Evolutionary conservation across 1,140 invertebrate species (phyloP).

Genomic region (Cyclargus thomasi): DNA sequence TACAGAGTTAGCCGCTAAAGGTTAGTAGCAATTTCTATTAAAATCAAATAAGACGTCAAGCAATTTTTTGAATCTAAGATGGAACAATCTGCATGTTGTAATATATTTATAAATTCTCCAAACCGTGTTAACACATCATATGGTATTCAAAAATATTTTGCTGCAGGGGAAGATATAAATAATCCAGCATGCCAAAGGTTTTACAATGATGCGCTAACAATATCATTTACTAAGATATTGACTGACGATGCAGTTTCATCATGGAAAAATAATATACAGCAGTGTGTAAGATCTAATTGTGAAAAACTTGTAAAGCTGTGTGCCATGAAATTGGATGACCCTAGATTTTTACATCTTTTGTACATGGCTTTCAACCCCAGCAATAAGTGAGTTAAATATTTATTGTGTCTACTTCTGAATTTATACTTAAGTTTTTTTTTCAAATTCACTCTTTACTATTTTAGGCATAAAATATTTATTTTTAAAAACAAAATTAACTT

Average conservation of each 20-base stretch:
- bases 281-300: conserved; percentile 95
- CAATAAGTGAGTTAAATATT: conserved; percentile 83
- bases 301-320: conserved; percentile 93
- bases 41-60: background rate
- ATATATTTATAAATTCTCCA: too few relatives aligned
- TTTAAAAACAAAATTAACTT: too few relatives aligned
- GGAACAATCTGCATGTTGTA: too few relatives aligned
- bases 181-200: conserved; percentile 95
- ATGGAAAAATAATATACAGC: conserved; percentile 98
- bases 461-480: too few relatives aligned
- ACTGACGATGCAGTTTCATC: conserved; percentile 98
- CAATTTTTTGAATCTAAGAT: too few relatives aligned
- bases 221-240: conserved; percentile 97
- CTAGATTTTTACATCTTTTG: conserved; percentile 92
- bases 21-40: conserved; percentile 26
- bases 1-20: conserved; percentile 79
- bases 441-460: background rate
- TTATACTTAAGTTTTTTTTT: too few relatives aligned
- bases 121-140: too few relatives aligned
- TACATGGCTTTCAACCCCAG: conserved; percentile 95
- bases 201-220: conserved; percentile 94
- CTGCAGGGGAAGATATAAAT: conserved; percentile 89
- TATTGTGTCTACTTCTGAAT: too few relatives aligned
- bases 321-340: conserved; percentile 94
- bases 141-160: conserved; percentile 18